Base-by-base conservation (phyloP, 2,888 invertebrate genomes). In the Himalopsyche japonica region DNA sequence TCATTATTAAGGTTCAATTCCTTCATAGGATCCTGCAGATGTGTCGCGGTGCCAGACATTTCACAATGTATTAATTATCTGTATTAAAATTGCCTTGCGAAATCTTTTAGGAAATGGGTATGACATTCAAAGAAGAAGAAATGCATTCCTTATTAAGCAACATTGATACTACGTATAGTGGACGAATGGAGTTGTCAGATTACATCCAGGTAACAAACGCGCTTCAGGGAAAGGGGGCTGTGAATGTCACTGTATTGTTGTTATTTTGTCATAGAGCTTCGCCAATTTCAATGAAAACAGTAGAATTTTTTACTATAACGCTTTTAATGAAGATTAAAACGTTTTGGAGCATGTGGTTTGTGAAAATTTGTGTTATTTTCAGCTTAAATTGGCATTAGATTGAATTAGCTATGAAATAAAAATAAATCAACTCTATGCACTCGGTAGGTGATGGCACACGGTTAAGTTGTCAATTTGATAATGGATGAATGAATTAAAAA, bases 161-260 rank as follows among this genome's bases (percentile, higher is more conserved):
- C 92, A 96, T 98, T 88, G 97, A 97, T 91, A 92, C 95, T 88
- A 94, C 94, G 86, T 96, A 96, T 92, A 95, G 97, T 90, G 97
- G 97, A 83, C 96, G 96, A 91, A 92, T 98, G 91, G 97, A 98
- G 89, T 92, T 98, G 87, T 95, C 95, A 88, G 97, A 98, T 91
- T 98, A 97, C 92, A 92, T 98, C 83, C 97, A 98, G 96, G 97
- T 98, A 94, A 90, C 84, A 76, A 79, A 47, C 47, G 82, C 79
- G 49, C 57, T 20, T 57, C 57, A 8, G 24, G 57, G 64, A 70
- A 30, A 34, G 7, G 15, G 81, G 76, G 70, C 70, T 49, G 6
- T 81, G 81, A 27, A 12, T 57, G 57, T 57, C 57, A 30, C 64
- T 70, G 34, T 34, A 76, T 70, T 81, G 64, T 81, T 32, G 80